These are phyloP conservation scores for Neolamprologus tretocephalus DNA, from an alignment of 2,113 vertebrate species.

Conservation along the genomic window DNA sequence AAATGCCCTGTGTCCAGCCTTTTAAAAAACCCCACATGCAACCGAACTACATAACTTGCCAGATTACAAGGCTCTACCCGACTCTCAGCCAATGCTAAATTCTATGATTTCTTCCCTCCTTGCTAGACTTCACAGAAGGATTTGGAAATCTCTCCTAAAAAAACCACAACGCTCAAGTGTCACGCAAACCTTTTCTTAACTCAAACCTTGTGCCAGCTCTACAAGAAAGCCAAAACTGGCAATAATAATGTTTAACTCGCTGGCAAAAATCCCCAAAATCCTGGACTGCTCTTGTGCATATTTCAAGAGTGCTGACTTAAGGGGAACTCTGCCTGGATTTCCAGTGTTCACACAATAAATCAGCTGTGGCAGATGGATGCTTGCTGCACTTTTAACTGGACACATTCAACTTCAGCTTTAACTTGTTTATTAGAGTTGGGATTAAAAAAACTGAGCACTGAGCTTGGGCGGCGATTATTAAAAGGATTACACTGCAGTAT, in stretches of 20 bases:
- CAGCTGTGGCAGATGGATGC: not conserved
- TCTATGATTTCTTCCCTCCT: slow-evolving; percentile 31
- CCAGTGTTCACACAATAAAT: slow-evolving; percentile 1
- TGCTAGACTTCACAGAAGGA: slow-evolving; percentile 34
- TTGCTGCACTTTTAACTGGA: slow-evolving; percentile 36
- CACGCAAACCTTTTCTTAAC: slow-evolving; percentile 50
- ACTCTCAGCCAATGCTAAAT: slow-evolving; percentile 11
- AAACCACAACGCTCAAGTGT: slow-evolving; percentile 36
- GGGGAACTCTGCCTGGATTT: slow-evolving; percentile 11
- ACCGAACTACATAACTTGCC: slow-evolving; percentile 39
- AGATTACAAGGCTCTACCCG: slow-evolving; percentile 25
- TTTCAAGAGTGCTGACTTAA: slow-evolving; percentile 5
- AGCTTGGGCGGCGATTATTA: slow-evolving; percentile 31
- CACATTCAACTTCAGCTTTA: slow-evolving; percentile 39
- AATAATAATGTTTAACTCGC: slow-evolving; percentile 12
- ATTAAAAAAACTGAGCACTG: slow-evolving; percentile 45
- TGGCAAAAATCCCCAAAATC: slow-evolving; percentile 20
- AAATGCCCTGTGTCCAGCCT: slow-evolving; percentile 22
- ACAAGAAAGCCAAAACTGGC: slow-evolving; percentile 32
- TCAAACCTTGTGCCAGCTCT: slow-evolving; percentile 19
- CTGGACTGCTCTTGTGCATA: not conserved
- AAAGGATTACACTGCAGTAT: slow-evolving; percentile 43
- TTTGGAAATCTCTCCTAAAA: slow-evolving; percentile 22
- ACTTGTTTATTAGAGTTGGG: slow-evolving; percentile 54
- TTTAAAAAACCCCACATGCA: not conserved